These are phyloP conservation scores for Muschampia plurimacula DNA, from an alignment of 2,888 invertebrate species.

Conservation along the genomic window DNA sequence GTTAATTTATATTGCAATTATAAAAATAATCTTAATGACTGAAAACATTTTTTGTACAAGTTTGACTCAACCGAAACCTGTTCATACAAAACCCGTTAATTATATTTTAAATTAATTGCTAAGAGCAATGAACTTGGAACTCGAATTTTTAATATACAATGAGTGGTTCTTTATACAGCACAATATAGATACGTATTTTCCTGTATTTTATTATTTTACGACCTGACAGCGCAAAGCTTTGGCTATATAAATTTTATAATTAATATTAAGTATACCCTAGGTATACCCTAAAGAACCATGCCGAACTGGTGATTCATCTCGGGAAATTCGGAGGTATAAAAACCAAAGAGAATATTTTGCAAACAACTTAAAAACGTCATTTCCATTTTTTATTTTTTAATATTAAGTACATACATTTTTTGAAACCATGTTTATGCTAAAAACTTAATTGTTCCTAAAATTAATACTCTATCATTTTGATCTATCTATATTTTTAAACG, in stretches of 20 bases:
- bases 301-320: not conserved
- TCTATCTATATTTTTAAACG: too few relatives aligned
- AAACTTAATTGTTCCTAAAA: too few relatives aligned
- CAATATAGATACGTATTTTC: not conserved
- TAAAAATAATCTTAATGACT: not conserved
- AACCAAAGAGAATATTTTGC: too few relatives aligned
- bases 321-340: not conserved
- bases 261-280: too few relatives aligned
- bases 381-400: too few relatives aligned
- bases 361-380: too few relatives aligned
- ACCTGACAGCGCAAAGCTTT: not conserved
- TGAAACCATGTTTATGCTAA: too few relatives aligned
- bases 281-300: too few relatives aligned
- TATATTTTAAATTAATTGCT: constrained; percentile 20
- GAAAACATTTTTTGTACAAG: not conserved
- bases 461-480: too few relatives aligned
- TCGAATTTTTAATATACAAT: constrained; percentile 12
- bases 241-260: not conserved
- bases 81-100: constrained; percentile 12
- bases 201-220: not conserved
- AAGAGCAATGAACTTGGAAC: constrained; percentile 21
- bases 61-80: constrained; percentile 21
- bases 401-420: too few relatives aligned
- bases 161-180: constrained; percentile 15
- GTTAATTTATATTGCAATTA: not conserved